These are phyloP conservation scores for Ophiodon elongatus DNA, from an alignment of 2,113 vertebrate genomes.

Conservation along the genomic window DNA sequence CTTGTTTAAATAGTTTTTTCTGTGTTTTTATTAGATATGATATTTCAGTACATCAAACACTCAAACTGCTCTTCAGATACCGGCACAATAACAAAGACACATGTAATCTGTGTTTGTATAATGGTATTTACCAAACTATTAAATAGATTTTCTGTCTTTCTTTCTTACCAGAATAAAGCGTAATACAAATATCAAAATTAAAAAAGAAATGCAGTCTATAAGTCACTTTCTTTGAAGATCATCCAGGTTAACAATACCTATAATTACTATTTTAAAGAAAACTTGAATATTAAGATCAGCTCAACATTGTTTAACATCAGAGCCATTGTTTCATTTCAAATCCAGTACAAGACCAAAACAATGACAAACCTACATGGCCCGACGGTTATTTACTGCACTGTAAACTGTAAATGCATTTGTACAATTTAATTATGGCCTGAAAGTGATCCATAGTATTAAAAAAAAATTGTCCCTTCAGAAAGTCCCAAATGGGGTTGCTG, in stretches of 20 bases:
- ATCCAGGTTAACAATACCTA: background rate
- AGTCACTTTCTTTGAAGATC: background rate
- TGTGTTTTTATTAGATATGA: slow-evolving; percentile 47
- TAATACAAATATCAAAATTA: background rate
- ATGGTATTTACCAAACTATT: background rate
- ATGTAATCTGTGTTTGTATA: background rate
- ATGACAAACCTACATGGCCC: slow-evolving; percentile 1
- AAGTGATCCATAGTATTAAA: slow-evolving; percentile 48
- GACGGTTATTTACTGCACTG: background rate
- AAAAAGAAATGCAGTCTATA: background rate
- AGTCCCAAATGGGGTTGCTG: background rate
- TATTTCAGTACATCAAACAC: slow-evolving; percentile 36
- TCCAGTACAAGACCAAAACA: slow-evolving; percentile 1
- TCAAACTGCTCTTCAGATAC: slow-evolving; percentile 25
- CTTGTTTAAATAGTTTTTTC: slow-evolving; percentile 23
- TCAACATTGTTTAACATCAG: background rate
- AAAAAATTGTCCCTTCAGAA: slow-evolving; percentile 22
- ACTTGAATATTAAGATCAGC: background rate
- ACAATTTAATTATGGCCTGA: slow-evolving; percentile 29
- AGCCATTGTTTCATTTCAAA: slow-evolving; percentile 13
- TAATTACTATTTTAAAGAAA: background rate
- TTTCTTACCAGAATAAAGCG: background rate
- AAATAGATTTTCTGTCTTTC: background rate
- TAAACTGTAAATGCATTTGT: slow-evolving; percentile 42
- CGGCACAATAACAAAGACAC: slow-evolving; percentile 3